phyloP scores from a whole-genome alignment of 2,113 vertebrate genomes.

The Hyperopisus bebe region DNA sequence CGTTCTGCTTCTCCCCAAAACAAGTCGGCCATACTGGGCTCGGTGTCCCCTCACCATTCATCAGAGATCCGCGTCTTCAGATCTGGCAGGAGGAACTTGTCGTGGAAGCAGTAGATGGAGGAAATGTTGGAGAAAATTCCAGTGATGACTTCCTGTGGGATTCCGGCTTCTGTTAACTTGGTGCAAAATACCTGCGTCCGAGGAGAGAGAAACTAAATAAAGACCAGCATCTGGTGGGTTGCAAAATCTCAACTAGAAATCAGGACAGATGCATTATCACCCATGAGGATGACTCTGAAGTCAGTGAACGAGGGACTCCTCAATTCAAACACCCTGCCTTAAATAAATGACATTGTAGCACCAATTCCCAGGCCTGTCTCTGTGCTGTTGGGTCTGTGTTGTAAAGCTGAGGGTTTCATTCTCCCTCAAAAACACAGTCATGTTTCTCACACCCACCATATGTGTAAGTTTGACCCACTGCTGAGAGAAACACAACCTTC shows the following conservation, averaged over 20 bases:
- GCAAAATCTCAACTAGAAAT: neutral
- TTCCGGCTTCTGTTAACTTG: slow-evolving; percentile 75
- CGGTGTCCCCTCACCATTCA: slow-evolving; percentile 74
- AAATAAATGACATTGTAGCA: neutral
- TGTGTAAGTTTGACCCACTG: neutral
- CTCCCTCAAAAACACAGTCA: neutral
- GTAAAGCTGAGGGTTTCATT: neutral
- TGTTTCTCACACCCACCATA: neutral
- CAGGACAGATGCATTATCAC: neutral
- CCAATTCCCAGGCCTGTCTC: neutral
- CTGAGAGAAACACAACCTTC: neutral
- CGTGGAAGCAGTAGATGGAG: slow-evolving; percentile 91
- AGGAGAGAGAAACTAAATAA: neutral
- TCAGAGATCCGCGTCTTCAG: slow-evolving; percentile 80
- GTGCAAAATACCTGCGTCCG: slow-evolving; percentile 83
- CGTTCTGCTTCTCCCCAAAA: slow-evolving; percentile 25
- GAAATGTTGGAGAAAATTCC: slow-evolving; percentile 98
- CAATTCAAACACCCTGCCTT: neutral
- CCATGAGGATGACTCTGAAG: neutral
- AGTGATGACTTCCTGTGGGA: slow-evolving; percentile 81
- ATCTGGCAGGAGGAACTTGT: slow-evolving; percentile 90
- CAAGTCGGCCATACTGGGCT: neutral
- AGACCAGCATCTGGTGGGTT: neutral
- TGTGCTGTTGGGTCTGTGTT: neutral
- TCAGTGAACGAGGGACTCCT: neutral